Evolutionary conservation across 2,113 vertebrate species (phyloP).

Genomic region (Macquaria australasica): DNA sequence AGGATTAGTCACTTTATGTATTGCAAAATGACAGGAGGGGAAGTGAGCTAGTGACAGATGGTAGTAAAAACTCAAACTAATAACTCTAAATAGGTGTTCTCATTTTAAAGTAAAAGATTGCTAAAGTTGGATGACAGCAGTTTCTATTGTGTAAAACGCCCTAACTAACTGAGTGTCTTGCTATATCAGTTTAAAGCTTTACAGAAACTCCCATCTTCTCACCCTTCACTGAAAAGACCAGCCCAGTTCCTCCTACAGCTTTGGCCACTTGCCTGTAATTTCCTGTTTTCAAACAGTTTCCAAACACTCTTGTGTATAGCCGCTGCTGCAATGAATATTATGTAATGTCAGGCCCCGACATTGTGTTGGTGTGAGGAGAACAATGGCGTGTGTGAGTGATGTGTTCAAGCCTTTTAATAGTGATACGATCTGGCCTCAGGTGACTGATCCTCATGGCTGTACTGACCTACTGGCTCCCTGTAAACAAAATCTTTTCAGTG

Average conservation of each 20-base stretch:
- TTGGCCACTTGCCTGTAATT: slow-evolving; percentile 64
- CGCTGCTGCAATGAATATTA: slow-evolving; percentile 46
- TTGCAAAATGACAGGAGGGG: neutral
- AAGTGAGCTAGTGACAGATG: neutral
- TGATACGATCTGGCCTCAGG: neutral
- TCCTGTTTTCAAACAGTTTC: slow-evolving; percentile 78
- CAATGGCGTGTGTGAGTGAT: slow-evolving; percentile 21
- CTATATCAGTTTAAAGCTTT: neutral
- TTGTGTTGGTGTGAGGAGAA: slow-evolving; percentile 23
- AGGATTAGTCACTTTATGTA: neutral
- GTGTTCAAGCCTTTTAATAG: neutral
- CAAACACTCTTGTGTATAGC: slow-evolving; percentile 34
- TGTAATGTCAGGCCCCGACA: slow-evolving; percentile 10
- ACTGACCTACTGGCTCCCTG: neutral
- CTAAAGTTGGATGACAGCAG: neutral
- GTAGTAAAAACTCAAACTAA: neutral
- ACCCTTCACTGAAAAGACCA: neutral
- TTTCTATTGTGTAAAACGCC: neutral
- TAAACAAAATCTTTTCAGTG: neutral
- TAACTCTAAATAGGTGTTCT: neutral
- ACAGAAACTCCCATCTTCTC: neutral
- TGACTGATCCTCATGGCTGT: slow-evolving; percentile 7
- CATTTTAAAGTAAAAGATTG: neutral
- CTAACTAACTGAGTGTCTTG: neutral
- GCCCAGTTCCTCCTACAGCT: slow-evolving; percentile 40